These are phyloP conservation scores for Amniataba percoides DNA, from an alignment of 2,797 vertebrate genomes.

Conservation along the genomic window DNA sequence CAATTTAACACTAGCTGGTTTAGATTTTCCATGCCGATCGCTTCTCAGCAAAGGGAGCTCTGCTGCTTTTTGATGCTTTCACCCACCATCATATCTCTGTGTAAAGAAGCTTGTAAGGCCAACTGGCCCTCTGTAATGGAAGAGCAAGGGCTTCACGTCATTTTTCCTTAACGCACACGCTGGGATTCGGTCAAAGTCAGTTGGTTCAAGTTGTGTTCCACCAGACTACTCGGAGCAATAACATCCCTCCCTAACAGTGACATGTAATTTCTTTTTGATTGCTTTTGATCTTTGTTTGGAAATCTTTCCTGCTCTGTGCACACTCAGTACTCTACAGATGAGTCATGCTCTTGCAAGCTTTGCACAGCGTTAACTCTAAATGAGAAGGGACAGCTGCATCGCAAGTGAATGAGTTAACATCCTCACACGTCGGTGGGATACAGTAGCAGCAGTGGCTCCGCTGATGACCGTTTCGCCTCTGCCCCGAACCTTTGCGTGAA, in stretches of 20 bases:
- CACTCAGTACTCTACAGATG: constrained; percentile 62
- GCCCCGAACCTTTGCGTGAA: constrained; percentile 9
- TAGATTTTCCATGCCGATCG: constrained; percentile 41
- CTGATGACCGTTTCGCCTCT: constrained; percentile 38
- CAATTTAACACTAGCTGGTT: constrained; percentile 51
- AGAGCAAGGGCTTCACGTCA: constrained; percentile 26
- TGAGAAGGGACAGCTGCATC: constrained; percentile 45
- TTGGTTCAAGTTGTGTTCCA: constrained; percentile 41
- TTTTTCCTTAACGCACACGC: constrained; percentile 50
- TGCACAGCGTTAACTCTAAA: constrained; percentile 54
- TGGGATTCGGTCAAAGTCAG: constrained; percentile 42
- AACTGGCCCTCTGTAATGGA: constrained; percentile 16
- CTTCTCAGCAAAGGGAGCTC: constrained; percentile 40
- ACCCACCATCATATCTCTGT: constrained; percentile 17
- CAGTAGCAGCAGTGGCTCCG: constrained; percentile 8
- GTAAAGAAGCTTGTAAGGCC: constrained; percentile 22
- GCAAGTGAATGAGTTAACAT: constrained; percentile 32
- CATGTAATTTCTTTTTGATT: constrained; percentile 64
- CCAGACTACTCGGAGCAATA: constrained; percentile 49
- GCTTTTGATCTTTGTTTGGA: constrained; percentile 69
- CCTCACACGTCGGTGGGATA: constrained; percentile 9
- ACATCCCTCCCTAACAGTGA: constrained; percentile 55
- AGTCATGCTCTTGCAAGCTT: constrained; percentile 70
- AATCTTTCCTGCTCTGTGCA: constrained; percentile 58
- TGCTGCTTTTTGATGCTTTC: constrained; percentile 28